These are phyloP conservation scores for Epizoanthus fatuus DNA, from an alignment of 92 coral and sea anemone species.

Conservation along the genomic window DNA sequence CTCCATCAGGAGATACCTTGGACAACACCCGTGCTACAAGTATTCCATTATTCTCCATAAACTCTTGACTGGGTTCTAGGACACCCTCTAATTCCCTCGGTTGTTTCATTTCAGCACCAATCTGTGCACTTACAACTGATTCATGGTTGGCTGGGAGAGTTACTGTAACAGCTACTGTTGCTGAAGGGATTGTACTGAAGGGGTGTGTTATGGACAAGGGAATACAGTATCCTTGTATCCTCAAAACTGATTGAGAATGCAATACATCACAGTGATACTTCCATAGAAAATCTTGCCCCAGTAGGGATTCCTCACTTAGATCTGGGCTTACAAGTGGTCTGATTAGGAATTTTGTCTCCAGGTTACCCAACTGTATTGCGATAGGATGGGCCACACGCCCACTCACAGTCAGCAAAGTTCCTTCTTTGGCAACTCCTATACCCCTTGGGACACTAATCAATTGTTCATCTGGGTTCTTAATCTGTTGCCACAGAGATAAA, in stretches of 20 bases:
- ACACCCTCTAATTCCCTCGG: not conserved
- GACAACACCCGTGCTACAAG: slow-evolving; percentile 15
- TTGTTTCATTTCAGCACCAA: not conserved
- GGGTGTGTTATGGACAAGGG: not conserved
- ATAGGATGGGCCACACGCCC: slow-evolving; percentile 34
- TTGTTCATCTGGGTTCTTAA: slow-evolving; percentile 1
- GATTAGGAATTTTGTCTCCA: slow-evolving; percentile 15
- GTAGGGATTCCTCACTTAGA: slow-evolving; percentile 16
- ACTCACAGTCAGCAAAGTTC: slow-evolving; percentile 17
- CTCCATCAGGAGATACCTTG: not conserved
- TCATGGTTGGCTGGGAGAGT: slow-evolving; percentile 17
- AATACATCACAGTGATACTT: slow-evolving; percentile 8
- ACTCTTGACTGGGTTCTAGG: slow-evolving; percentile 6
- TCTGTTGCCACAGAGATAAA: not conserved
- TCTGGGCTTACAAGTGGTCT: slow-evolving; percentile 27
- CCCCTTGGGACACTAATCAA: not conserved
- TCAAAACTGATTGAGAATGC: slow-evolving; percentile 3
- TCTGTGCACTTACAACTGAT: not conserved
- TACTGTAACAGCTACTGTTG: not conserved
- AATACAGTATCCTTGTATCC: not conserved
- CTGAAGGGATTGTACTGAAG: not conserved
- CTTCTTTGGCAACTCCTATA: slow-evolving; percentile 34
- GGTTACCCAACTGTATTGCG: not conserved
- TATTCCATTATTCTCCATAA: slow-evolving; percentile 2
- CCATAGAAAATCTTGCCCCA: slow-evolving; percentile 32